These are phyloP conservation scores for Pinctada fucata DNA, from an alignment of 2,888 invertebrate species.

Conservation along the genomic window DNA sequence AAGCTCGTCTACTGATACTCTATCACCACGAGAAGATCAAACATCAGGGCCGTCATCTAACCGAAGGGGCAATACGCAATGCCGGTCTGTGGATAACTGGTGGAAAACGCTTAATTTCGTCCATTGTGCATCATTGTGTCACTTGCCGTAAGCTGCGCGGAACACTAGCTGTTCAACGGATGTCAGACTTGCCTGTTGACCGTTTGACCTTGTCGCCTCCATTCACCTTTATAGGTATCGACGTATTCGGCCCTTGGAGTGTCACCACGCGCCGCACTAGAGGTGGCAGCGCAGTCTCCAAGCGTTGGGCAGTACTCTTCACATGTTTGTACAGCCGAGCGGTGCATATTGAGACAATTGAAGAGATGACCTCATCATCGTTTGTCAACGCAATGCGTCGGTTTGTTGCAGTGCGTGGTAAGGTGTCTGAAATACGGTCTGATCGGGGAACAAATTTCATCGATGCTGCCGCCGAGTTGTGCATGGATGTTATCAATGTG, in stretches of 20 bases:
- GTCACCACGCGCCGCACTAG: constrained; percentile 42
- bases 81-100: constrained; percentile 47
- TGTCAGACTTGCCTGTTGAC: constrained; percentile 43
- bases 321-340: constrained; percentile 47
- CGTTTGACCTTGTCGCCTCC: constrained; percentile 34
- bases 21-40: constrained; percentile 37
- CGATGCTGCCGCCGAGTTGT: constrained; percentile 36
- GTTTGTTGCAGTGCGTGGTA: constrained; percentile 42
- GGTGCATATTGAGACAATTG: constrained; percentile 51
- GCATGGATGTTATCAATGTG: constrained; percentile 34
- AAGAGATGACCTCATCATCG: constrained; percentile 45
- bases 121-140: constrained; percentile 32
- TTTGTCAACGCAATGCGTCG: constrained; percentile 51
- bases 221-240: constrained; percentile 42
- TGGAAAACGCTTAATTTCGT: constrained; percentile 34
- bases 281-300: constrained; percentile 39
- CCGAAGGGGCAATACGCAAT: constrained; percentile 41
- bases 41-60: constrained; percentile 48
- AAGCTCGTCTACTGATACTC: constrained; percentile 33
- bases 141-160: constrained; percentile 38
- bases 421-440: constrained; percentile 38
- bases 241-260: constrained; percentile 49
- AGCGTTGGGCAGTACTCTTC: constrained; percentile 49
- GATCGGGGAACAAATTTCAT: constrained; percentile 49
- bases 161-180: constrained; percentile 33